phyloP scores from a whole-genome alignment of 2,113 vertebrate species.

The Setophaga coronata region DNA sequence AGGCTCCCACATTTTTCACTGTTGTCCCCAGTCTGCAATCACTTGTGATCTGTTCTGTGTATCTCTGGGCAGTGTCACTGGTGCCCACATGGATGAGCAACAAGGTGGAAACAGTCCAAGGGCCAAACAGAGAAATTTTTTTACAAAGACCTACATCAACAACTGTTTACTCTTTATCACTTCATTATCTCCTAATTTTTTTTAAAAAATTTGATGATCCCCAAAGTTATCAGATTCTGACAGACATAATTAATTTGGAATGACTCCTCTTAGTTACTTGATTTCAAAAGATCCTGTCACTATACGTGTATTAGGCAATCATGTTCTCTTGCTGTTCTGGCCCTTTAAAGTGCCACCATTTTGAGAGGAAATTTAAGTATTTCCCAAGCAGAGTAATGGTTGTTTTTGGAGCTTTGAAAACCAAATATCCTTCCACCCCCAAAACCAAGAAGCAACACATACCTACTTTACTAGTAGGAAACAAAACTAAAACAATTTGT shows the following conservation, averaged over 20 bases:
- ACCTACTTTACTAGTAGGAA: neutral
- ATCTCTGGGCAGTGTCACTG: neutral
- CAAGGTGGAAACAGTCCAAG: neutral
- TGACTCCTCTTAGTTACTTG: neutral
- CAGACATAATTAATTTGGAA: neutral
- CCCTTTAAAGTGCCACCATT: neutral
- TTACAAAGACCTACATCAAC: neutral
- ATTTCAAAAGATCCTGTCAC: neutral
- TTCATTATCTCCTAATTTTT: neutral
- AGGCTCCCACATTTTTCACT: neutral
- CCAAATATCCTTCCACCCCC: neutral
- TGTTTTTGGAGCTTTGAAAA: neutral
- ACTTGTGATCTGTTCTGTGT: neutral
- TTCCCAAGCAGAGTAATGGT: neutral
- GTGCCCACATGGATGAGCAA: neutral
- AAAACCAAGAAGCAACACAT: neutral
- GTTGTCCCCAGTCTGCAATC: neutral
- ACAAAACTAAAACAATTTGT: neutral
- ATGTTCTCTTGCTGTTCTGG: neutral
- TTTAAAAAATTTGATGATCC: neutral
- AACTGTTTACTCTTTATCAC: neutral
- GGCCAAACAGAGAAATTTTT: neutral
- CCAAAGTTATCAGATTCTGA: neutral
- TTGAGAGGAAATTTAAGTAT: neutral
- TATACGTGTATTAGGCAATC: accelerated